Conservation (phyloP, 2,888 invertebrate species). For the Notodonta dromedarius region DNA sequence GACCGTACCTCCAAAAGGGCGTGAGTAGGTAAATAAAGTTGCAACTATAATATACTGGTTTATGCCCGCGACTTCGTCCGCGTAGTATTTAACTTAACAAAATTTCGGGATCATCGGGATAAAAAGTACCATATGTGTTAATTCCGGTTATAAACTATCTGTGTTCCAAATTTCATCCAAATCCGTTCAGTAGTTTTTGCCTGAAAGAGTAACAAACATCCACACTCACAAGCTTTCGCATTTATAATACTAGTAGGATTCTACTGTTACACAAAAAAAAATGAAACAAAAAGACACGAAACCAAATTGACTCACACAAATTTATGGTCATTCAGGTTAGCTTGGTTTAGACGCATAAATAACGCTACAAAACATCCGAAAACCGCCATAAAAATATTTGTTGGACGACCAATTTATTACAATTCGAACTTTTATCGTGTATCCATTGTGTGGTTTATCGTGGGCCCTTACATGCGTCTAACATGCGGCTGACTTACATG, state of each 20-base stretch:
- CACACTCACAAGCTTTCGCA: no score
- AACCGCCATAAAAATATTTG: constrained; percentile 30
- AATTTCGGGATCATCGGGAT: no score
- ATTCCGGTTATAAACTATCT: no score
- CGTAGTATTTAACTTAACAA: no score
- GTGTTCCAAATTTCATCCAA: no score
- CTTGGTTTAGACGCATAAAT: constrained; percentile 10
- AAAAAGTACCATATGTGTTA: no score
- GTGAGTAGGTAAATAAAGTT: not conserved
- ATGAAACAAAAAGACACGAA: not conserved
- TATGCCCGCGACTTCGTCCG: no score
- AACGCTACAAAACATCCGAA: constrained; percentile 15
- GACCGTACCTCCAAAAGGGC: no score
- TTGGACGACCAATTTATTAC: constrained; percentile 27
- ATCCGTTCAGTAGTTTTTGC: no score
- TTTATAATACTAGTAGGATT: no score
- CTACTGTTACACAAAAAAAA: not conserved
- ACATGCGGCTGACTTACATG: constrained; percentile 25
- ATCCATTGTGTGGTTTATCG: constrained; percentile 24
- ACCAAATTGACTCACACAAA: not conserved
- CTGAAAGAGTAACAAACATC: no score
- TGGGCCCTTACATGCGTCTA: constrained; percentile 24
- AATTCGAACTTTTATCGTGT: constrained; percentile 32
- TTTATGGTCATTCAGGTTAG: constrained; percentile 3
- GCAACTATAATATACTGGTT: not conserved